Conservation (phyloP, 1,140 invertebrate genomes). For the Lineus longissimus region DNA sequence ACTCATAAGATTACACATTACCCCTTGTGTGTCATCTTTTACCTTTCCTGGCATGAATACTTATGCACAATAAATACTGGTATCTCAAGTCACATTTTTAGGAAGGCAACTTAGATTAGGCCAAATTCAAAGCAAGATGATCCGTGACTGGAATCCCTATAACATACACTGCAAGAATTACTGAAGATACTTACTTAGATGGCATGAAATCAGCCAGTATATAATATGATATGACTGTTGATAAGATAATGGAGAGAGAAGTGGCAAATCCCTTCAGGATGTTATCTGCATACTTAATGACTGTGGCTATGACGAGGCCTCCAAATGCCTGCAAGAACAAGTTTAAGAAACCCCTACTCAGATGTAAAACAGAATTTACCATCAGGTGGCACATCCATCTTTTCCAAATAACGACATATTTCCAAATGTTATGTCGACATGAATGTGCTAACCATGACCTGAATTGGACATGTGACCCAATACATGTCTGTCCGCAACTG, state of each 20-base stretch:
- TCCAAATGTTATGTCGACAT: background rate
- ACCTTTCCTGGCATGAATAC: too few relatives aligned
- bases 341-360: background rate
- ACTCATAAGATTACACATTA: too few relatives aligned
- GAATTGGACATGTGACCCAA: too few relatives aligned
- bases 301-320: slow-evolving; percentile 56
- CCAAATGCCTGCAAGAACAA: slow-evolving; percentile 45
- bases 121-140: too few relatives aligned
- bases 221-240: slow-evolving; percentile 19
- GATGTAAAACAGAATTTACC: background rate
- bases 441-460: background rate
- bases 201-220: slow-evolving; percentile 19
- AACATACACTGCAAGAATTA: too few relatives aligned
- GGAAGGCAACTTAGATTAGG: too few relatives aligned
- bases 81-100: too few relatives aligned
- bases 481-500: too few relatives aligned
- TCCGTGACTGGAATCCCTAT: too few relatives aligned
- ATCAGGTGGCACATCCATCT: background rate
- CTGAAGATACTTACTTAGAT: slow-evolving; percentile 16
- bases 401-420: background rate
- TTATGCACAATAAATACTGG: too few relatives aligned
- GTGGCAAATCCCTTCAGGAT: slow-evolving; percentile 55
- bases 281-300: slow-evolving; percentile 61
- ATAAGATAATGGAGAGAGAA: slow-evolving; percentile 35
- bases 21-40: too few relatives aligned